phyloP scores from a whole-genome alignment of 30 jellyfish, hydroid and myxozoan species.

The Phacellophora camtschatica region DNA sequence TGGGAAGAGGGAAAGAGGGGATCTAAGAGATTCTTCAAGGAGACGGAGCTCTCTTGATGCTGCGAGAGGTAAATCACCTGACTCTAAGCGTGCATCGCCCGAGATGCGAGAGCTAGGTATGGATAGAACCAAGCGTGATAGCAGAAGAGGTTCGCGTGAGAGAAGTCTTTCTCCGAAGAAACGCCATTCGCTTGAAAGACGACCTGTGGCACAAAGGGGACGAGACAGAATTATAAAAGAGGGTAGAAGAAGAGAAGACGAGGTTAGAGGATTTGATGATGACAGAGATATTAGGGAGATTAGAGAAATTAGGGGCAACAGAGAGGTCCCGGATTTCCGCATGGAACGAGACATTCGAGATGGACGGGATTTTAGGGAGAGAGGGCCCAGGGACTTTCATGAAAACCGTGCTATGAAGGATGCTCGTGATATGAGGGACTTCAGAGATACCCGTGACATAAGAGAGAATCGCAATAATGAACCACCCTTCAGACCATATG shows the following conservation, averaged over 20 bases:
- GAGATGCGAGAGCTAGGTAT: neutral
- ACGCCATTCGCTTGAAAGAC: conserved; percentile 26
- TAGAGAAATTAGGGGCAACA: neutral
- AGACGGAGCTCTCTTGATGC: conserved; percentile 41
- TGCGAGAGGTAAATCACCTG: conserved; percentile 43
- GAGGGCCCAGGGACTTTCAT: conserved; percentile 1
- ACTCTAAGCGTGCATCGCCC: conserved; percentile 55
- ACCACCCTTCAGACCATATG: conserved; percentile 25
- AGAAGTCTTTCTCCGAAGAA: conserved; percentile 41
- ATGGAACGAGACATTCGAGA: neutral
- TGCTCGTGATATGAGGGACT: conserved; percentile 38
- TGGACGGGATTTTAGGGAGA: conserved; percentile 11
- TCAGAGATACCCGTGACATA: conserved; percentile 56
- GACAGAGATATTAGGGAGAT: too few relatives aligned
- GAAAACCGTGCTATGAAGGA: conserved; percentile 14
- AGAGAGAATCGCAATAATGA: conserved; percentile 19
- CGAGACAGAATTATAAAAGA: conserved; percentile 50
- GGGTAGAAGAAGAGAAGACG: conserved; percentile 31
- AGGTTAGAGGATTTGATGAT: conserved; percentile 1
- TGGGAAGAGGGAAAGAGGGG: conserved; percentile 31
- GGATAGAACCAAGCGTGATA: conserved; percentile 45
- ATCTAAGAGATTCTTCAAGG: conserved; percentile 10
- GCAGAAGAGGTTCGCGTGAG: conserved; percentile 35
- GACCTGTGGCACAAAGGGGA: conserved; percentile 33
- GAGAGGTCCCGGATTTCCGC: neutral